Evolutionary conservation across 2,888 invertebrate genomes (phyloP).

Genomic region (Eupelmus urozonus): DNA sequence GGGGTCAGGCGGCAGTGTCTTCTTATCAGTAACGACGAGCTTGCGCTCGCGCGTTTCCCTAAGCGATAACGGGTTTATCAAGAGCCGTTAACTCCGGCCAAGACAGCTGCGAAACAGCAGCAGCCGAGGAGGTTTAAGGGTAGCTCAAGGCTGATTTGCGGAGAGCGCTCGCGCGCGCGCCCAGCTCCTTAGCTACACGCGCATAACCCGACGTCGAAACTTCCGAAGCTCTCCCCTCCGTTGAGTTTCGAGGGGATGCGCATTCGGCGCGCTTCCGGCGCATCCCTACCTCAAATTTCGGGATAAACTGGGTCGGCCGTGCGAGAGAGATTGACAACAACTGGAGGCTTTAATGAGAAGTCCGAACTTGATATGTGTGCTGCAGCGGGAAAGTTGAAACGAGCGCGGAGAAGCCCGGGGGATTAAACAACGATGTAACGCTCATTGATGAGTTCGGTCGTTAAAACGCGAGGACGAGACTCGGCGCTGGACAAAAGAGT

Average conservation of each 20-base stretch:
- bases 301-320: slow-evolving; percentile 39
- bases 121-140: neutral
- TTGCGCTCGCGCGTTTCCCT: neutral
- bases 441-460: slow-evolving; percentile 44
- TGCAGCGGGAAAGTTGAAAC: slow-evolving; percentile 37
- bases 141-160: slow-evolving; percentile 44
- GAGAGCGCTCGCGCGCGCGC: neutral
- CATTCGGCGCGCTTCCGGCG: slow-evolving; percentile 21
- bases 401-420: neutral
- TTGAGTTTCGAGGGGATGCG: slow-evolving; percentile 41
- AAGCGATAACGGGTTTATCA: slow-evolving; percentile 50
- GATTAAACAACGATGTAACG: slow-evolving; percentile 34
- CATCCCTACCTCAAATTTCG: slow-evolving; percentile 19
- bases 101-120: slow-evolving; percentile 8
- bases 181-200: neutral
- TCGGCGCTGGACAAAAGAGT: neutral
- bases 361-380: slow-evolving; percentile 50
- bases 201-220: slow-evolving; percentile 30
- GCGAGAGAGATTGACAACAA: slow-evolving; percentile 37
- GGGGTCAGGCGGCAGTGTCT: slow-evolving; percentile 27
- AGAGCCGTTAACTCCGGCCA: slow-evolving; percentile 35
- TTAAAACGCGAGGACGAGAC: slow-evolving; percentile 17
- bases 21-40: slow-evolving; percentile 36
- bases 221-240: neutral
- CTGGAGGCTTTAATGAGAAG: slow-evolving; percentile 52